Evolutionary conservation across 2,797 vertebrate species (phyloP), one percentile per base, ranked within the genome.

Genomic region (Leptatherina wallacei): DNA sequence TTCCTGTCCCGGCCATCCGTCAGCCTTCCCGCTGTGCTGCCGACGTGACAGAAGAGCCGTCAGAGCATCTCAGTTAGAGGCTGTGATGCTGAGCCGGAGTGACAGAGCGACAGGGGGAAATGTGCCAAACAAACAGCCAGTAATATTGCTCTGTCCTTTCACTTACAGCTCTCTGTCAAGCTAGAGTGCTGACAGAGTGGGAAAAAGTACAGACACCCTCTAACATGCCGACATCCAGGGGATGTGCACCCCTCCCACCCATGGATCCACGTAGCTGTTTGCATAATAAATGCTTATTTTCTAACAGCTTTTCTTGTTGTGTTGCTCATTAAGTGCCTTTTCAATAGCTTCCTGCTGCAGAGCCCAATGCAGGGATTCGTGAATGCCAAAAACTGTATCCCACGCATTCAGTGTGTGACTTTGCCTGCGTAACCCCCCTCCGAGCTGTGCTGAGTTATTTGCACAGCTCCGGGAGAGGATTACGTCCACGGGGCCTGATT

Each of bases 61-160:
- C 87, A 75, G 83, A 83, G 73, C 77, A 22, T 70, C 85, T 80
- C 85, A 77, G 82, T 83, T 85, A 82, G 85, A 44, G 51, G 72
- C 77, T 77, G 40, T 91, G 89, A 93, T 64, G 78, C 74, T 87
- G 78, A 91, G 84, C 79, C 75, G 3, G 81, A 88, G 83, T 88
- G 90, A 91, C 88, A 89, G 81, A 85, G 81, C 67, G 82, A 87
- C 89, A 66, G 86, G 80, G 54, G 82, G 79, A 83, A 86, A 85
- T 68, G 73, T 38, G 74, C 61, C 88, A 87, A 82, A 86, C 84
- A 91, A 92, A 90, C 87, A 90, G 84, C 76, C 83, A 77, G 82
- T 88, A 85, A 90, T 89, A 86, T 82, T 82, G 82, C 78, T 77
- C 85, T 85, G 89, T 89, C 87, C 86, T 89, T 89, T 89, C 86